phyloP scores from a whole-genome alignment of 2,797 vertebrate genomes.

The Cyprinella venusta region DNA sequence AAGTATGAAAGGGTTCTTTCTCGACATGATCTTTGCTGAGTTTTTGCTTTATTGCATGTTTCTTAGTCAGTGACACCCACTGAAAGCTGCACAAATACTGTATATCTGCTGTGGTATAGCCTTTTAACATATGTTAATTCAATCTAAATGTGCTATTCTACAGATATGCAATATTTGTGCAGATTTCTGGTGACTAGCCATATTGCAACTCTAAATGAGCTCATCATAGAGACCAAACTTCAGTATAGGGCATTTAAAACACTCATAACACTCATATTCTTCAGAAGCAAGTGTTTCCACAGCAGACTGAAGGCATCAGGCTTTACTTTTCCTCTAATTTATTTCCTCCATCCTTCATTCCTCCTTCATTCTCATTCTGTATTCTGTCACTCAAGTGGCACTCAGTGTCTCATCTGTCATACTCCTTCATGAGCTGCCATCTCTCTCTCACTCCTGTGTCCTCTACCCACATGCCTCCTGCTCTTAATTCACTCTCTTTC shows the following conservation, averaged over 20 bases:
- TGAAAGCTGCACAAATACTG: too few relatives aligned
- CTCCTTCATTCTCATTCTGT: slow-evolving; percentile 51
- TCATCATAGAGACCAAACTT: neutral
- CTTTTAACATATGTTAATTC: neutral
- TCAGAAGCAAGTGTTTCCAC: neutral
- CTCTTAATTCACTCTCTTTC: slow-evolving; percentile 21
- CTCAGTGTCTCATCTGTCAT: slow-evolving; percentile 49
- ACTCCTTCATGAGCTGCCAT: slow-evolving; percentile 43
- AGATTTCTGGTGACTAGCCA: neutral
- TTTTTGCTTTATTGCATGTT: too few relatives aligned
- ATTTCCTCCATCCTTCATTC: slow-evolving; percentile 40
- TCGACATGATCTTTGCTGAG: too few relatives aligned
- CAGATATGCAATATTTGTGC: neutral
- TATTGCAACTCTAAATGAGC: neutral
- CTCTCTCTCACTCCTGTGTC: slow-evolving; percentile 27
- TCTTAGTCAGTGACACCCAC: too few relatives aligned
- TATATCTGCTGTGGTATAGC: too few relatives aligned
- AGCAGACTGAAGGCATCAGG: slow-evolving; percentile 6
- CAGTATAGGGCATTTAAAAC: neutral
- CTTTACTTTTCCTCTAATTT: slow-evolving; percentile 18
- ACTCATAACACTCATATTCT: slow-evolving; percentile 11
- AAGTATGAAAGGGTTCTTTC: too few relatives aligned
- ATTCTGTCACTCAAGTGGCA: slow-evolving; percentile 50
- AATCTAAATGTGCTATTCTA: too few relatives aligned
- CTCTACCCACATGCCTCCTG: slow-evolving; percentile 1